Base-by-base conservation (phyloP, 2,888 invertebrate genomes). In the Tipula helvola region DNA sequence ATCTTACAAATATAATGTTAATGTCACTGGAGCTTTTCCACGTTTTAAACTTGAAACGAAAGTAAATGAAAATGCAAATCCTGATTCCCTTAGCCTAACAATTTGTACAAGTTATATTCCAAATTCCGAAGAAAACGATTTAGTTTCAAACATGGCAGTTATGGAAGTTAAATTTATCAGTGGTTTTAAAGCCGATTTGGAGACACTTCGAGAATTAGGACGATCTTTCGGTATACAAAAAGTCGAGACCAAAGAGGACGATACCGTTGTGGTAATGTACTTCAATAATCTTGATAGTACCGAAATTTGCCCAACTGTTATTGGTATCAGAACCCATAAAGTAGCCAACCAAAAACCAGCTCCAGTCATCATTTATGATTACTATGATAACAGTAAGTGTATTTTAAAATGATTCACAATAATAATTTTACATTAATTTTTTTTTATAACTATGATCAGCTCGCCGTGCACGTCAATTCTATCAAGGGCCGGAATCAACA, bases 1-100 rank as follows among this genome's bases (percentile, higher is more conserved):
- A 28, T 94, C 95, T 0, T 97, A 96, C 88, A 93, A 28, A 28
- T 28, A 28, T 28, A 28, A 28, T 2, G 28, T 28, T 28, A 28
- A 28, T 28, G 28, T 28, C 3, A 97, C 97, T 13, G 97, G 96
- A 39, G 95, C 96, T 47, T 96, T 96, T 94, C 97, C 98, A 3
- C 92, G 96, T 88, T 98, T 97, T 91, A 95, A 95, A 85, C 93
- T 98, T 1, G 97, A 97, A 91, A 97, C 97, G 0, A 95, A 96
- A 89, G 95, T 97, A 3, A 97, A 97, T 90, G 95, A 95, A 89
- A 95, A 95, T 88, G 96, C 96, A 1, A 95, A 95, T 88, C 92
- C 93, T 85, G 93, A 96, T 90, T 95, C 87, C 98, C 28, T 28
- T 28, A 28, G 28, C 28, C 28, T 28, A 1, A 28, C 28, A 28